These are phyloP conservation scores for Cyanocitta stelleri DNA, from an alignment of 2,113 vertebrate species.

Conservation along the genomic window DNA sequence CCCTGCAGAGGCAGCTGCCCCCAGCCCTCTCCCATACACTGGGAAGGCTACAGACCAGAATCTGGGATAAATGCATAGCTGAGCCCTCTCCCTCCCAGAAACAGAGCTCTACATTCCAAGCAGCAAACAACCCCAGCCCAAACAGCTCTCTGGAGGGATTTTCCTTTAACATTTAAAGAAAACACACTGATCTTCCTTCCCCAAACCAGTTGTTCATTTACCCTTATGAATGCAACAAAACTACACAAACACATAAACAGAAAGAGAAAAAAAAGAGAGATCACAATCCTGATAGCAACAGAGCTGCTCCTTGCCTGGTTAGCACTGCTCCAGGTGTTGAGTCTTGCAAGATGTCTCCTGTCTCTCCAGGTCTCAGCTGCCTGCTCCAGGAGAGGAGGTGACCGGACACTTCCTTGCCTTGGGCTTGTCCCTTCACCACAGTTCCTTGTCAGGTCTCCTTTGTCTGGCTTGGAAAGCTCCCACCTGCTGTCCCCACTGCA, in stretches of 20 bases:
- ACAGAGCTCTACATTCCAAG: not conserved
- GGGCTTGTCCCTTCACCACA: slow-evolving; percentile 8
- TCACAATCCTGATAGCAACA: not conserved
- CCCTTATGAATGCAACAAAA: not conserved
- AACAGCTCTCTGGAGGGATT: not conserved
- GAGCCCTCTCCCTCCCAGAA: not conserved
- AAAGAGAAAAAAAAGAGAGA: not conserved
- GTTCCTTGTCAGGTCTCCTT: slow-evolving; percentile 34
- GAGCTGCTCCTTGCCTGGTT: slow-evolving; percentile 57
- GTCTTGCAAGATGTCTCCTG: slow-evolving; percentile 35
- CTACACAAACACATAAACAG: not conserved
- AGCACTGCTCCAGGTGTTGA: slow-evolving; percentile 5
- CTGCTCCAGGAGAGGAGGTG: not conserved
- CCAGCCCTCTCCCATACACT: not conserved
- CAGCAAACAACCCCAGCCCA: not conserved
- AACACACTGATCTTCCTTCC: not conserved
- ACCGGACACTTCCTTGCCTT: not conserved
- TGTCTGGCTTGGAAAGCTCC: slow-evolving; percentile 29
- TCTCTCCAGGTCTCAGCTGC: not conserved
- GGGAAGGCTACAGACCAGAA: not conserved
- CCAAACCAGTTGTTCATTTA: not conserved
- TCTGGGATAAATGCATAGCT: not conserved
- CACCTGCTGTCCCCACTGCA: slow-evolving; percentile 21
- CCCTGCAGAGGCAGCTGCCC: not conserved
- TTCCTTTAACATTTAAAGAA: not conserved